Evolutionary conservation across 2,797 vertebrate genomes (phyloP), one percentile per base, ranked within the genome.

Genomic region (Pristis pectinata): DNA sequence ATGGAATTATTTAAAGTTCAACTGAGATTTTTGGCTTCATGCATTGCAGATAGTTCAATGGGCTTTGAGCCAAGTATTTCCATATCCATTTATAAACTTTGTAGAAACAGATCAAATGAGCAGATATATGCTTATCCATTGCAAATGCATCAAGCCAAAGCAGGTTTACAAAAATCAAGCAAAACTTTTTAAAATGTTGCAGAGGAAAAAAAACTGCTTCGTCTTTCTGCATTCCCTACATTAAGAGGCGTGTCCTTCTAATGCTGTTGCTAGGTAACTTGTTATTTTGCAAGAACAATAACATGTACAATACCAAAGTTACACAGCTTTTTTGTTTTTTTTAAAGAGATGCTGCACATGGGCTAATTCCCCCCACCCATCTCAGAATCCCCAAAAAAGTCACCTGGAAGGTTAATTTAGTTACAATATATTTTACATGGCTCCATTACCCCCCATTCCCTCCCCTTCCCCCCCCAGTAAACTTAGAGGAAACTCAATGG

Each of bases 1-100:
- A 56, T 94, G 92, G 92, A 76, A 76, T 53, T 94, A 24, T 44
- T 94, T 94, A 94, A 94, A 53, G 92, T 49, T 19, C 10, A 94
- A 94, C 44, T 56, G 67, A 74, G 44, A 7, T 5, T 74, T 76
- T 76, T 76, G 13, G 70, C 92, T 93, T 70, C 10, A 0, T 5
- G 24, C 67, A 74, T 74, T 74, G 37, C 17, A 93, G 89, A 74
- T 8, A 34, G 10, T 93, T 93, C 41, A 15, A 1, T 19, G 44
- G 64, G 44, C 70, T 74, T 27, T 0, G 70, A 76, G 67, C 44
- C 70, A 76, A 44, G 53, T 76, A 34, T 27, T 4, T 34, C 10
- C 1, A 13, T 13, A 82, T 30, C 24, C 64, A 94, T 72, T 53
- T 49, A 53, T 24, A 87, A 41, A 53, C 19, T 27, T 41, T 93